These are phyloP conservation scores for Delphinus delphis DNA, from an alignment of 2,113 vertebrate genomes.

Conservation along the genomic window DNA sequence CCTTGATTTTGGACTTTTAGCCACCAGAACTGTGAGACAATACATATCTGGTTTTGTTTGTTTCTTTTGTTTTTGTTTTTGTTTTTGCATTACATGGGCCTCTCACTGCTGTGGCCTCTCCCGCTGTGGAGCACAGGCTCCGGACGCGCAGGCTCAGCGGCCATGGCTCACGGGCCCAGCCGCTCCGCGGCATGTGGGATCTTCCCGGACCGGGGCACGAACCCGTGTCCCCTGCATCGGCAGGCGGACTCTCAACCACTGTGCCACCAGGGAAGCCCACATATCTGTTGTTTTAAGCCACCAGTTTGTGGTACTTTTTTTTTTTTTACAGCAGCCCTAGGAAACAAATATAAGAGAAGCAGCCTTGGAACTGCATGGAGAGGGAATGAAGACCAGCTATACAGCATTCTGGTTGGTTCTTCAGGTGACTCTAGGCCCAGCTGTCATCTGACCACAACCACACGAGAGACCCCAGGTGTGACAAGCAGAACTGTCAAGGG, in stretches of 20 bases:
- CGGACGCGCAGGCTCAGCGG: too few species aligned
- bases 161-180: too few species aligned
- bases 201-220: too few species aligned
- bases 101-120: too few species aligned
- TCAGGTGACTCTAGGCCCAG: background rate
- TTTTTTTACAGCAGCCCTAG: background rate
- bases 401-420: background rate
- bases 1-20: background rate
- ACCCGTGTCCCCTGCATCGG: too few species aligned
- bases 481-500: background rate
- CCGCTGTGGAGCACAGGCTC: too few species aligned
- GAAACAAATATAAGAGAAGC: background rate
- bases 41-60: background rate
- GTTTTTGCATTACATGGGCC: too few species aligned
- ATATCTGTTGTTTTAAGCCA: background rate
- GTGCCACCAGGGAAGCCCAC: background rate
- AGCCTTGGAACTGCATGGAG: background rate
- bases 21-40: background rate
- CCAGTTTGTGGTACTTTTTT: background rate
- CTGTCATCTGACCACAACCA: background rate
- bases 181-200: too few species aligned
- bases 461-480: background rate
- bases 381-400: too few species aligned
- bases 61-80: too few species aligned
- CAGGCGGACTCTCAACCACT: too few species aligned